Percentiles rank a stretch among this genome's conserved stretches.
Evolutionary conservation across 35 echinoderm and acorn worm genomes (phyloP).

Genomic region (Ophioderma brevispina): DNA sequence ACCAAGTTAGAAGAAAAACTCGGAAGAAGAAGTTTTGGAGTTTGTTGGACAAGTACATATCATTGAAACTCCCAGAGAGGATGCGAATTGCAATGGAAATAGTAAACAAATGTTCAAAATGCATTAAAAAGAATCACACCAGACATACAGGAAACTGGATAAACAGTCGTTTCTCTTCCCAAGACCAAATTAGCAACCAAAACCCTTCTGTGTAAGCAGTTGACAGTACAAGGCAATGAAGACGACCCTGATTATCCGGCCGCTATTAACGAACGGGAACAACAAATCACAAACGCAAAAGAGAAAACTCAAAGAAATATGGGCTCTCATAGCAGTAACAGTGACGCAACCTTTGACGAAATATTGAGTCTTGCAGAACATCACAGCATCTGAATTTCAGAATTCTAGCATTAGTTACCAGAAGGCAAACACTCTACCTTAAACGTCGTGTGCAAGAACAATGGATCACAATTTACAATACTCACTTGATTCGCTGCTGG

Average conservation of each 20-base stretch:
- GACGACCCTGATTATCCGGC: background rate
- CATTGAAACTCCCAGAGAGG: background rate
- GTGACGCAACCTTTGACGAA: too few relatives aligned
- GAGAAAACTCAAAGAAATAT: background rate
- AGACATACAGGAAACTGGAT: conserved; percentile 7
- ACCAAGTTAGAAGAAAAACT: background rate
- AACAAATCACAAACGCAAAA: background rate
- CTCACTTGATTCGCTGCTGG: background rate
- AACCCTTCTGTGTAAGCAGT: background rate
- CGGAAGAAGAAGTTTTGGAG: too few relatives aligned
- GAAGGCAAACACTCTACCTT: background rate
- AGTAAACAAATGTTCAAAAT: background rate
- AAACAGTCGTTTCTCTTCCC: conserved; percentile 18
- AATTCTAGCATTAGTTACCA: background rate
- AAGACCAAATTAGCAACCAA: background rate
- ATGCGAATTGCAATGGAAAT: conserved; percentile 9
- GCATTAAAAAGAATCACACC: too few relatives aligned
- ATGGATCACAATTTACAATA: background rate
- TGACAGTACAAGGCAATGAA: background rate
- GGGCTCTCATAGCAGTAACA: background rate
- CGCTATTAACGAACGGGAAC: background rate
- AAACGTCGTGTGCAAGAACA: background rate
- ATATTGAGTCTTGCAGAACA: too few relatives aligned
- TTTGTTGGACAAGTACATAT: too few relatives aligned
- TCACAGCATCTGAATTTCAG: background rate